Conservation (phyloP, 2,113 vertebrate species). For the Tragelaphus scriptus region DNA sequence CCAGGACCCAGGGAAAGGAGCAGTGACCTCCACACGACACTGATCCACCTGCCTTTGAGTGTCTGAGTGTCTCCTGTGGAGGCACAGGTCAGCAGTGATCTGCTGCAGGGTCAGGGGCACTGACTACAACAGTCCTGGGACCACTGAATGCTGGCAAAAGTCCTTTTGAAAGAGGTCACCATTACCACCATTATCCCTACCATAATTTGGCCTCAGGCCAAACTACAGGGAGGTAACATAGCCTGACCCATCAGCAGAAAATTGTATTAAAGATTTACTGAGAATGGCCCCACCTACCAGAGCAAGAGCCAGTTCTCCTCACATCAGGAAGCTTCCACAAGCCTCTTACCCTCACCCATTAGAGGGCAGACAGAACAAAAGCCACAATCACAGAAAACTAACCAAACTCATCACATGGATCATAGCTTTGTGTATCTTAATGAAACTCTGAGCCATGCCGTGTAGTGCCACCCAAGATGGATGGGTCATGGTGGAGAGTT, state of each 20-base stretch:
- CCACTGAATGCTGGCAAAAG: no score
- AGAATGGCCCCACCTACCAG: neutral
- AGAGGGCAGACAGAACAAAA: neutral
- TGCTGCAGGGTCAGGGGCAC: neutral
- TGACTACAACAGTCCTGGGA: neutral
- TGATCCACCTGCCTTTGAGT: neutral
- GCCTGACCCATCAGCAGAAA: neutral
- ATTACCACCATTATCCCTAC: neutral
- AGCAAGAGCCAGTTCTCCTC: neutral
- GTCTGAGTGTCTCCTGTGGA: neutral
- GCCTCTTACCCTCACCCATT: neutral
- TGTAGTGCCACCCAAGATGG: neutral
- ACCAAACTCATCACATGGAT: neutral
- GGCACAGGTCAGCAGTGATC: neutral
- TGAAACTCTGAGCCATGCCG: neutral
- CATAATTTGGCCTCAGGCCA: no score
- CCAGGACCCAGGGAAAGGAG: neutral
- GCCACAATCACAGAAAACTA: neutral
- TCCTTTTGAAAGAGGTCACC: neutral
- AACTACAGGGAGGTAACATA: neutral
- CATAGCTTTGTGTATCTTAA: neutral
- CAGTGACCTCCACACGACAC: neutral
- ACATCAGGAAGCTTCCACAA: neutral
- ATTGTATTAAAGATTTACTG: neutral
- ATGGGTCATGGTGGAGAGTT: neutral